phyloP scores from a whole-genome alignment of 2,888 invertebrate species.

The Peribatodes rhomboidaria region DNA sequence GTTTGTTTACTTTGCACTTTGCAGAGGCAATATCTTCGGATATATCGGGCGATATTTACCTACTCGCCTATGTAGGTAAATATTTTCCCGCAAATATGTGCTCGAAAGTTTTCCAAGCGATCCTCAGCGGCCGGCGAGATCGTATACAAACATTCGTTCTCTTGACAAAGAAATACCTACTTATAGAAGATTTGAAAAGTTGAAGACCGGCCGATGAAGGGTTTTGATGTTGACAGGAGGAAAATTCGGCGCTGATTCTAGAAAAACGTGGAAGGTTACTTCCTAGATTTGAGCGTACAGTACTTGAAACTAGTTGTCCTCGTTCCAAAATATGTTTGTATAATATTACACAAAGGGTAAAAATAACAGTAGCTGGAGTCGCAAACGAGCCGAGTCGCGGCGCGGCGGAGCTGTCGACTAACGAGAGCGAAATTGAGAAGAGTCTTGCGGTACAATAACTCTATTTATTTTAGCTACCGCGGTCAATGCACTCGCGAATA shows the following conservation, averaged over 20 bases:
- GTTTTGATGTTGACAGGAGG: not conserved
- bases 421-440: constrained; percentile 30
- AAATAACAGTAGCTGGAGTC: not conserved
- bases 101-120: constrained; percentile 27
- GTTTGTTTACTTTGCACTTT: constrained; percentile 36
- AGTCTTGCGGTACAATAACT: constrained; percentile 21
- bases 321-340: constrained; percentile 7
- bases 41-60: constrained; percentile 19
- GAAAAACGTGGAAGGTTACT: not conserved
- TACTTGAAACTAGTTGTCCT: constrained; percentile 5
- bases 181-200: not conserved
- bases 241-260: not conserved
- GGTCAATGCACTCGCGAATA: constrained; percentile 30
- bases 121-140: constrained; percentile 6
- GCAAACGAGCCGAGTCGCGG: not conserved
- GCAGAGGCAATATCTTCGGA: constrained; percentile 32
- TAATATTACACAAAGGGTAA: constrained; percentile 22
- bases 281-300: not conserved
- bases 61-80: constrained; percentile 26
- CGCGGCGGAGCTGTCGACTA: constrained; percentile 3
- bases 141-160: constrained; percentile 6
- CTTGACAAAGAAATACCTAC: not conserved
- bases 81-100: constrained; percentile 33
- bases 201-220: constrained; percentile 1
- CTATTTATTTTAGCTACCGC: constrained; percentile 29